Percentiles rank a stretch among this genome's conserved stretches.
phyloP scores from a whole-genome alignment of 1,140 invertebrate genomes.

The Drosophila navojoa region DNA sequence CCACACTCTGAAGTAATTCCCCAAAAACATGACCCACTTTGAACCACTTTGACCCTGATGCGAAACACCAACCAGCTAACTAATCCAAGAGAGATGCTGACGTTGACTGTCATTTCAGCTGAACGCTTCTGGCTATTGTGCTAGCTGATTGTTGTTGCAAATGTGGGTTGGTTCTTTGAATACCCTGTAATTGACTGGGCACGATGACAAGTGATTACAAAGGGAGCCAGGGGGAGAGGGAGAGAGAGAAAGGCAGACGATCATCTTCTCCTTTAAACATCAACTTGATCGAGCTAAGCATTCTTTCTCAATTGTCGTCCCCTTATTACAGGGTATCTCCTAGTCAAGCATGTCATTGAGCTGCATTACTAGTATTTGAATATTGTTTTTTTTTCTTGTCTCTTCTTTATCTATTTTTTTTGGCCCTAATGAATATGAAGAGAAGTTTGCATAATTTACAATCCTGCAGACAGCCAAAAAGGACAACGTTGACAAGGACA shows the following conservation, averaged over 20 bases:
- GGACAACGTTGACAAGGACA: slow-evolving; percentile 21
- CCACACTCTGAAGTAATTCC: slow-evolving; percentile 30
- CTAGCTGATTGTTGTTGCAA: slow-evolving; percentile 18
- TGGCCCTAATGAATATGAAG: slow-evolving; percentile 74
- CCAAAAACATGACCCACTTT: slow-evolving; percentile 46
- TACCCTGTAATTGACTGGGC: neutral
- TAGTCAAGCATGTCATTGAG: neutral
- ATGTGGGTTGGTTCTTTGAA: neutral
- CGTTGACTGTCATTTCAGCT: slow-evolving; percentile 56
- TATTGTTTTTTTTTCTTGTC: slow-evolving; percentile 18
- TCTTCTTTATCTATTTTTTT: slow-evolving; percentile 3
- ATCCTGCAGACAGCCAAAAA: slow-evolving; percentile 25
- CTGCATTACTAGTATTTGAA: neutral
- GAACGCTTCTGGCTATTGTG: slow-evolving; percentile 39
- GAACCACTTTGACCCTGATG: slow-evolving; percentile 43
- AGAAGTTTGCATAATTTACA: slow-evolving; percentile 75
- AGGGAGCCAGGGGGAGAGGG: neutral
- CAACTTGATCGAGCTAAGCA: too few species aligned
- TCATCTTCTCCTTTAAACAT: neutral
- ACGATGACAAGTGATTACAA: too few species aligned
- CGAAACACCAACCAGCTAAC: slow-evolving; percentile 39
- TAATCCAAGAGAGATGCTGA: slow-evolving; percentile 43
- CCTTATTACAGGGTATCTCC: neutral
- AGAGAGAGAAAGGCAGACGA: too few species aligned
- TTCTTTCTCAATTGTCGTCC: too few species aligned